phyloP scores from a whole-genome alignment of 1,140 invertebrate species.

The Microplitis demolitor region DNA sequence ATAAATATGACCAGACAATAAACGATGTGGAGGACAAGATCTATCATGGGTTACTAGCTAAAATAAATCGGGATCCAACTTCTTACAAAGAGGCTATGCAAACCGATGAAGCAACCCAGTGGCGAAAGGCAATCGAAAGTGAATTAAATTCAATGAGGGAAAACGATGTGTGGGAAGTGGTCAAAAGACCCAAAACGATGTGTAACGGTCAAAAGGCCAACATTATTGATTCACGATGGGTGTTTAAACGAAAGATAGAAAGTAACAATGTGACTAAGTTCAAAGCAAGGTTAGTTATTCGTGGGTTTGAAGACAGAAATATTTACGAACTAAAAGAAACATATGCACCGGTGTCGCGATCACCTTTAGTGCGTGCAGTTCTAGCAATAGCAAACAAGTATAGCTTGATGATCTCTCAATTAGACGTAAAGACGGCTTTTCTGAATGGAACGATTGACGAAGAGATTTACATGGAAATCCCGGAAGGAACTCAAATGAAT shows the following conservation, averaged over 20 bases:
- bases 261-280: neutral
- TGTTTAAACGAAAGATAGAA: neutral
- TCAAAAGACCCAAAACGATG: constrained; percentile 4
- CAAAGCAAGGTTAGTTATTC: constrained; percentile 22
- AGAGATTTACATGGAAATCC: constrained; percentile 56
- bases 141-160: neutral
- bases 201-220: neutral
- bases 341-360: constrained; percentile 22
- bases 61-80: neutral
- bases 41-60: neutral
- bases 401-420: no score
- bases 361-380: constrained; percentile 18
- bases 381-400: no score
- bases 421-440: constrained; percentile 51
- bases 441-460: constrained; percentile 44
- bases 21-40: neutral
- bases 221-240: neutral
- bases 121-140: neutral
- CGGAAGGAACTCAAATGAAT: constrained; percentile 32
- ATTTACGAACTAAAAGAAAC: constrained; percentile 20
- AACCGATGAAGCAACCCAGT: neutral
- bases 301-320: constrained; percentile 20
- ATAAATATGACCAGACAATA: neutral
- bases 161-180: constrained; percentile 13
- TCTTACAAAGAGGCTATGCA: constrained; percentile 4